Evolutionary conservation across 2,888 invertebrate species (phyloP).

Genomic region (Torymus tubicola): DNA sequence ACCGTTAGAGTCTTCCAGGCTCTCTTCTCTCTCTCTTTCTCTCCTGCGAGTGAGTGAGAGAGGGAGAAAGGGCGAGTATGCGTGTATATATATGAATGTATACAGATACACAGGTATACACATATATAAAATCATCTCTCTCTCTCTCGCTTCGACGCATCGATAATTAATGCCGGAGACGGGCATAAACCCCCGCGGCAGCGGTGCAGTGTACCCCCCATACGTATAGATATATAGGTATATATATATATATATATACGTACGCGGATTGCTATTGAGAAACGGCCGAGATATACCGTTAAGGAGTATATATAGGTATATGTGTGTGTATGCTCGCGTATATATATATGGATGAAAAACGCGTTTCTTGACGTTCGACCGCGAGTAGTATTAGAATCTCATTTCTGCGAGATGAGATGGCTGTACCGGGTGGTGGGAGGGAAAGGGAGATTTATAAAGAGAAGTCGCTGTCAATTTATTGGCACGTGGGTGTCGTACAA

Average conservation of each 20-base stretch:
- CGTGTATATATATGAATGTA: not conserved
- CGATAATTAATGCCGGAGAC: too few species aligned
- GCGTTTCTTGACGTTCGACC: not conserved
- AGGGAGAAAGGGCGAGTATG: slow-evolving; percentile 11
- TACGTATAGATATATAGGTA: not conserved
- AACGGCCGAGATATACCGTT: not conserved
- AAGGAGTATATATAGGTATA: too few species aligned
- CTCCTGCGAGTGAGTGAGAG: slow-evolving; percentile 1
- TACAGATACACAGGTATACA: not conserved
- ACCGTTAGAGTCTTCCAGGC: slow-evolving; percentile 69
- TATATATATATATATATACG: not conserved
- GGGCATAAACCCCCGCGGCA: too few species aligned
- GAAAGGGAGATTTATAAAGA: too few species aligned
- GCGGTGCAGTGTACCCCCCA: not conserved
- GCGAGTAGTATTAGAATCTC: slow-evolving; percentile 34
- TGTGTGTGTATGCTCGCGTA: not conserved
- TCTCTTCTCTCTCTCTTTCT: slow-evolving; percentile 16
- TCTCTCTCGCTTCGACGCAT: too few species aligned
- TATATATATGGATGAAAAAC: not conserved
- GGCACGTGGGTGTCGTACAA: too few species aligned
- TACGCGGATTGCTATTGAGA: slow-evolving; percentile 14
- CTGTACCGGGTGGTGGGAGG: slow-evolving; percentile 6
- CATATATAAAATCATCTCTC: too few species aligned
- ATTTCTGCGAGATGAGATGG: slow-evolving; percentile 19
- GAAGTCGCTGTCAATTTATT: too few species aligned